A percentile compares a stretch with the other conserved stretches of the same genome.
Conservation (phyloP, 2,113 vertebrate genomes). For the Melierax canorus region DNA sequence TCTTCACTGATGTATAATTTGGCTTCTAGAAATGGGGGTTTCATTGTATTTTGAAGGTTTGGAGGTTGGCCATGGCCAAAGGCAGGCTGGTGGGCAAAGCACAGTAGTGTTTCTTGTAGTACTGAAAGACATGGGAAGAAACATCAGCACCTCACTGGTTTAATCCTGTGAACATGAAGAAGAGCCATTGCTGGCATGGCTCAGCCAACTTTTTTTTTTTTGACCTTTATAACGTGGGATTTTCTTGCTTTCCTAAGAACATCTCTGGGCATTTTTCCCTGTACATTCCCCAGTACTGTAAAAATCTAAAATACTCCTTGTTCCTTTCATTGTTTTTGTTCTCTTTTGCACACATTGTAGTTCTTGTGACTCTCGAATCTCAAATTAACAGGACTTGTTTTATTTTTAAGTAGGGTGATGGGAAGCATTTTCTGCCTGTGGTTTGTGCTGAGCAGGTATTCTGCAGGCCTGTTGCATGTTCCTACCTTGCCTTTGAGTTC, state of each 20-base stretch:
- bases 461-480: background rate
- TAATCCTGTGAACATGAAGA: background rate
- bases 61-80: background rate
- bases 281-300: background rate
- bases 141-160: background rate
- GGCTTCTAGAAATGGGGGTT: background rate
- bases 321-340: background rate
- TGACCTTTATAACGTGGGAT: background rate
- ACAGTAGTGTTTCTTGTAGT: background rate
- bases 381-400: background rate
- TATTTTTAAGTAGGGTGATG: background rate
- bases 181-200: background rate
- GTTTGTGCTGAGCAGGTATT: background rate
- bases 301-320: background rate
- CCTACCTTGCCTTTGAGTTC: background rate
- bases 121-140: background rate
- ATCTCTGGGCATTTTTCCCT: background rate
- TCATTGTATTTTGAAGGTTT: background rate
- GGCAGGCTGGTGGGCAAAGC: background rate
- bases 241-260: background rate
- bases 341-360: background rate
- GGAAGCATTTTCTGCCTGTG: background rate
- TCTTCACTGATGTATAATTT: background rate
- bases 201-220: background rate
- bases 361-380: background rate